Evolutionary conservation across 2,888 invertebrate species (phyloP).

Genomic region (Polietes domitor): DNA sequence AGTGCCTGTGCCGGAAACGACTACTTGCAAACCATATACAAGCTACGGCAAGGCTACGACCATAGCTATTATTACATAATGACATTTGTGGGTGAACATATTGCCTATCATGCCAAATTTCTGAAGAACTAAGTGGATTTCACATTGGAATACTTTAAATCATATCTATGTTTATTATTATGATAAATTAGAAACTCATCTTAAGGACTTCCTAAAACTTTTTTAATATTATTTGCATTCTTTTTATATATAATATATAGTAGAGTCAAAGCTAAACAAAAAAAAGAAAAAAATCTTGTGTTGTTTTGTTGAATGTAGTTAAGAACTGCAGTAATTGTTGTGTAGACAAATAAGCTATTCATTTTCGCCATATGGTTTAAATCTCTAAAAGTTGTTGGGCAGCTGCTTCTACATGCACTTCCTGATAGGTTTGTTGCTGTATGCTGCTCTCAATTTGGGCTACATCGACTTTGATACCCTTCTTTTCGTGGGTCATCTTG

Average conservation of each 20-base stretch:
- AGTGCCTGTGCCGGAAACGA: conserved; percentile 80
- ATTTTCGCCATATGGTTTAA: conserved; percentile 41
- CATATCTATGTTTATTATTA: conserved; percentile 38
- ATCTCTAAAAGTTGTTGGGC: conserved; percentile 70
- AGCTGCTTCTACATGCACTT: conserved; percentile 67
- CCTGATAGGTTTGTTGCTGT: conserved; percentile 66
- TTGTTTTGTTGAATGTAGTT: conserved; percentile 34
- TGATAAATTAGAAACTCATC: conserved; percentile 27
- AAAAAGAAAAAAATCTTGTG: conserved; percentile 18
- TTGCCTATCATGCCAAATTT: conserved; percentile 92
- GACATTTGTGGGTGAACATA: conserved; percentile 95
- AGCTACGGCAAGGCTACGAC: conserved; percentile 93
- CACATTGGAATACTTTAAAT: conserved; percentile 46
- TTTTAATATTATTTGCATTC: background rate
- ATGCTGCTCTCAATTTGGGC: conserved; percentile 37
- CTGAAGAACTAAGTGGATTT: conserved; percentile 81
- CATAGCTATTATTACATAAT: conserved; percentile 97
- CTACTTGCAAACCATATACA: conserved; percentile 86
- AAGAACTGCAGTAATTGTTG: conserved; percentile 38
- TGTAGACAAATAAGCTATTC: conserved; percentile 20
- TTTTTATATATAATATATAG: conserved; percentile 8
- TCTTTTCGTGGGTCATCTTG: conserved; percentile 73
- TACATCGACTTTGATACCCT: conserved; percentile 66
- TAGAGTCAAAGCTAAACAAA: conserved; percentile 57
- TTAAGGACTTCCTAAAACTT: background rate